Evolutionary conservation across 2,113 vertebrate species (phyloP).

Genomic region (Sporophila hypoxantha): DNA sequence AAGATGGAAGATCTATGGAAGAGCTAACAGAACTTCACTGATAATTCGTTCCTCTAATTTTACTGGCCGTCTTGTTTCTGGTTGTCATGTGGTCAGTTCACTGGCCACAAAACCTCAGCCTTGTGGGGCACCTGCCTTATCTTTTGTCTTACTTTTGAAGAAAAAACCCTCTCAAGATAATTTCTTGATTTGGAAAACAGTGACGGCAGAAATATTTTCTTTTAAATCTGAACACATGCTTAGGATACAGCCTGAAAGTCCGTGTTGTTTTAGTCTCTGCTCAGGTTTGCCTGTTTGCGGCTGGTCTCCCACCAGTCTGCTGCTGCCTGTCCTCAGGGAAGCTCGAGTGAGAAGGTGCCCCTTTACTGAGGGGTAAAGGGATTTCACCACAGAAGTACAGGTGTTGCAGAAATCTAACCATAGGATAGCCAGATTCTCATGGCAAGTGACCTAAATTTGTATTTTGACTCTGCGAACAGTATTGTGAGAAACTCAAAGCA

Average conservation of each 20-base stretch:
- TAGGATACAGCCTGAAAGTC: background rate
- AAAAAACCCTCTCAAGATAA: background rate
- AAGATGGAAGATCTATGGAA: background rate
- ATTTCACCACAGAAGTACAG: background rate
- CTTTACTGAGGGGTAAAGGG: background rate
- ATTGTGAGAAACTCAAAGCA: background rate
- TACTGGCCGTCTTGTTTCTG: background rate
- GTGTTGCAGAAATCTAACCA: background rate
- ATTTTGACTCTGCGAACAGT: background rate
- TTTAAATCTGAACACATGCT: background rate
- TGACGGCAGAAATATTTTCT: background rate
- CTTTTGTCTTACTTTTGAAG: background rate
- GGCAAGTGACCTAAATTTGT: background rate
- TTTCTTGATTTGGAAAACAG: background rate
- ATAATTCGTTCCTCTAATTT: background rate
- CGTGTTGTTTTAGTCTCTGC: background rate
- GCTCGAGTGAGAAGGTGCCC: background rate
- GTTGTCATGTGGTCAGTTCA: background rate
- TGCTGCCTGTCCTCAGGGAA: background rate
- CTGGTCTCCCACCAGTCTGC: background rate
- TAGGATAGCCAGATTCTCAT: background rate
- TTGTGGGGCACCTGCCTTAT: background rate
- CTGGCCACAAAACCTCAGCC: background rate
- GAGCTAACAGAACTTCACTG: background rate
- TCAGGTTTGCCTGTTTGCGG: background rate